These are phyloP conservation scores for Gastrophysa polygoni DNA, from an alignment of 2,888 invertebrate genomes.

Conservation along the genomic window DNA sequence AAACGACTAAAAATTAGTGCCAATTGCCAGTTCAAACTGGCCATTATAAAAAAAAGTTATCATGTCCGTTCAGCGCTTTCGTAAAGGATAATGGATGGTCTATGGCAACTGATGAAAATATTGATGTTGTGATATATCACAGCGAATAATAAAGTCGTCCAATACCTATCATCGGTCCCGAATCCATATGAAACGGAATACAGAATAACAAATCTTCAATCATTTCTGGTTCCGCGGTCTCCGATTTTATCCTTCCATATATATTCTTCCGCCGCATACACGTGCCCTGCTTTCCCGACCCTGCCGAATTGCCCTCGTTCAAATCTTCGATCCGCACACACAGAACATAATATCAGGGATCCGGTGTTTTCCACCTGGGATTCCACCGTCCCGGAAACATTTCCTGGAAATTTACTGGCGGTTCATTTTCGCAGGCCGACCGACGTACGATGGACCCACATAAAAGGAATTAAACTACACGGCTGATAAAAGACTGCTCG, in stretches of 20 bases:
- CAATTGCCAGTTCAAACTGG: no score
- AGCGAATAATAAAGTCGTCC: no score
- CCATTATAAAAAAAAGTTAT: no score
- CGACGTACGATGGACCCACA: neutral
- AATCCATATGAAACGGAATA: neutral
- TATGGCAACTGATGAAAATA: no score
- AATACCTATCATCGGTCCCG: neutral
- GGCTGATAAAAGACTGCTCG: neutral
- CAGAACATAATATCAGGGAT: neutral
- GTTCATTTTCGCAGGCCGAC: constrained; percentile 6
- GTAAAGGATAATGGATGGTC: no score
- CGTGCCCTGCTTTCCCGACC: neutral
- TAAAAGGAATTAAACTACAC: neutral
- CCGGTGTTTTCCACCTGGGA: constrained; percentile 10
- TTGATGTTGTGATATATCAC: no score
- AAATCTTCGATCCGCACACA: neutral
- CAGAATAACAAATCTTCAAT: neutral
- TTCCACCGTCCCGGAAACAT: constrained; percentile 15
- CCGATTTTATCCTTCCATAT: neutral
- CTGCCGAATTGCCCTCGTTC: neutral
- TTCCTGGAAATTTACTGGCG: constrained; percentile 15
- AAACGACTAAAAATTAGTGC: no score
- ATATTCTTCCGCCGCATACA: no score
- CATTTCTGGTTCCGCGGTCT: neutral
- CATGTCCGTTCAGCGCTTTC: no score